Base-by-base conservation (phyloP, 2,797 vertebrate genomes). In the Amblyopsis hoosieri region DNA sequence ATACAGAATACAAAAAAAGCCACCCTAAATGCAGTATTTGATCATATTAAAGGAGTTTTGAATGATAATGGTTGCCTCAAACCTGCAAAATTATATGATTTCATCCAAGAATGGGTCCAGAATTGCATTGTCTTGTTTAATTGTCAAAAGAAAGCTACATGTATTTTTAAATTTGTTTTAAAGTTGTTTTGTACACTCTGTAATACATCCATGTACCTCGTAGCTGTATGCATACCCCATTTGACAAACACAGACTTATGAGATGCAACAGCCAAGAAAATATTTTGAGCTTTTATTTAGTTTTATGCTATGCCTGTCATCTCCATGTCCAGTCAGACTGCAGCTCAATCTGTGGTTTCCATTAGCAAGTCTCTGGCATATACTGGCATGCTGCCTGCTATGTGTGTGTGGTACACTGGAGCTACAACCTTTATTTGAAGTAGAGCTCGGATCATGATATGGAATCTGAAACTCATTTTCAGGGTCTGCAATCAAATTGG, bases 301-400 rank as follows among this genome's bases (percentile, higher is more conserved):
- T 75, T 86, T 76, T 83, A 76, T 82, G 80, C 77, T 65, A 67
- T 80, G 81, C 81, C 78, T 89, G 83, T 86, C 77, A 84, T 84
- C 70, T 75, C 79, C 66, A 75, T 81, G 77, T 88, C 85, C 80
- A 82, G 78, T 80, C 84, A 80, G 80, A 86, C 84, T 71, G 75
- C 71, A 85, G 69, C 64, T 78, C 74, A 80, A 59, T 82, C 85
- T 84, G 87, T 83, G 84, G 84, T 84, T 85, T 87, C 79, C 78
- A 85, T 84, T 87, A 84, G 68, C 60, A 79, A 83, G 84, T 79
- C 66, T 79, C 51, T 61, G 72, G 76, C 77, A 74, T 79, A 62
- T 79, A 62, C 72, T 78, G 80, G 79, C 84, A 72, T 74, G 80
- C 69, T 78, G 69, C 57, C 13, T n/a, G 48, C 15, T 54, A 14